These are phyloP conservation scores for Stegodyphus dumicola DNA, from an alignment of 1,140 invertebrate genomes.

Conservation along the genomic window DNA sequence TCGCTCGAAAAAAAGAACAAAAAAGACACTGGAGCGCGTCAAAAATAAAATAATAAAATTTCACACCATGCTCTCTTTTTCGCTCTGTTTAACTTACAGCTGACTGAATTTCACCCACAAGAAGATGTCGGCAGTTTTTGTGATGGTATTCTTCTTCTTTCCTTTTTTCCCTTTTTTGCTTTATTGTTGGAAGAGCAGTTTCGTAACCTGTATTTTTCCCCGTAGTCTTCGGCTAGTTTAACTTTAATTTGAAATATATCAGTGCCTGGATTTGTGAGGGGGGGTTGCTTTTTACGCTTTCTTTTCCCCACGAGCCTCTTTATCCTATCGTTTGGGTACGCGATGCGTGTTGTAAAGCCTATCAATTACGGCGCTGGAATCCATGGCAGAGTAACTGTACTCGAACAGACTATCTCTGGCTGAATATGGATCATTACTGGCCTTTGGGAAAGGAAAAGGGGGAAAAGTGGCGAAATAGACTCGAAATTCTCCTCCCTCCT, in stretches of 20 bases:
- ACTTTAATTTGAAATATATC: conserved; percentile 62
- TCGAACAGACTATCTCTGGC: conserved; percentile 37
- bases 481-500: too few relatives aligned
- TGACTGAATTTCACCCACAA: conserved; percentile 23
- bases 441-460: background rate
- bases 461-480: background rate
- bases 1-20: conserved; percentile 25
- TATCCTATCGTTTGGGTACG: conserved; percentile 42
- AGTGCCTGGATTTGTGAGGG: conserved; percentile 26
- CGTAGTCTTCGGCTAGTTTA: conserved; percentile 44
- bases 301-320: background rate
- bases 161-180: conserved; percentile 14
- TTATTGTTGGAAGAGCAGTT: conserved; percentile 48
- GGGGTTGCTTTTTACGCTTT: background rate
- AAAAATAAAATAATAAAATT: conserved; percentile 60
- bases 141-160: background rate
- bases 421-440: conserved; percentile 53
- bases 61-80: conserved; percentile 28
- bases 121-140: conserved; percentile 51
- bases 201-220: conserved; percentile 59
- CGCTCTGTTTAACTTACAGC: conserved; percentile 47
- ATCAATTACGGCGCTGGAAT: conserved; percentile 45
- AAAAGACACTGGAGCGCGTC: conserved; percentile 24
- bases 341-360: conserved; percentile 36
- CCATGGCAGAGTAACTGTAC: conserved; percentile 8